Evolutionary conservation across 2,797 vertebrate species (phyloP), one percentile per base, ranked within the genome.

Genomic region (Pseudomugil tenellus): DNA sequence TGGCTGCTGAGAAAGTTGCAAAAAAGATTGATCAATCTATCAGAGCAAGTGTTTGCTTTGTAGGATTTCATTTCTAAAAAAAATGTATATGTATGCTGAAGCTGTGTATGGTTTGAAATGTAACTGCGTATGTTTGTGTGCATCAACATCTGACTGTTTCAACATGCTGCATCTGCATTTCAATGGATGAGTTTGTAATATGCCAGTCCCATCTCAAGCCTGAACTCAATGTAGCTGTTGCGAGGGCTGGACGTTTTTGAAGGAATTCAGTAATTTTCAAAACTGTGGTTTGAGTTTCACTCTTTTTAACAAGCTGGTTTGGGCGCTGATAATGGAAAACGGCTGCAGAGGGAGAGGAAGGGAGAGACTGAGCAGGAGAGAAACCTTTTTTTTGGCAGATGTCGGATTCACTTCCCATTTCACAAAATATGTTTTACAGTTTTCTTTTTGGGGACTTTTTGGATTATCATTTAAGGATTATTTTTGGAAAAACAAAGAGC

Each of bases 301-400:
- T 89, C 82, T 81, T 89, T 91, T 90, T 91, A 91, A 92, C 89
- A 87, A 90, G 90, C 88, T 91, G 92, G 91, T 93, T 91, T 90
- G 91, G 91, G 92, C 89, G 89, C 81, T 88, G 86, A 90, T 92
- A 93, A 95, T 94, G 89, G 80, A 92, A 94, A 94, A 89, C 91
- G 91, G 87, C 91, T 93, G 93, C 73, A 83, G 67, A 41, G 58
- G 17, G 63, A 49, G 63, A 0, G 60, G 63, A 29, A 14, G 54
- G 35, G 62, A 48, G 29, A 55, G 63, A 41, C 37, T 46, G 52
- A 69, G 72, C 31, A 54, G 37, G 58, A 74, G 56, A 59, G 63
- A 60, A 35, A 55, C 21, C 29, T 58, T 65, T 39, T 41, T 41
- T 41, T 69, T 84, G 83, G 80, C 73, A 82, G 67, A 34, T 8